phyloP scores from a whole-genome alignment of 2,888 invertebrate species.

The Epistrophe eligans region DNA sequence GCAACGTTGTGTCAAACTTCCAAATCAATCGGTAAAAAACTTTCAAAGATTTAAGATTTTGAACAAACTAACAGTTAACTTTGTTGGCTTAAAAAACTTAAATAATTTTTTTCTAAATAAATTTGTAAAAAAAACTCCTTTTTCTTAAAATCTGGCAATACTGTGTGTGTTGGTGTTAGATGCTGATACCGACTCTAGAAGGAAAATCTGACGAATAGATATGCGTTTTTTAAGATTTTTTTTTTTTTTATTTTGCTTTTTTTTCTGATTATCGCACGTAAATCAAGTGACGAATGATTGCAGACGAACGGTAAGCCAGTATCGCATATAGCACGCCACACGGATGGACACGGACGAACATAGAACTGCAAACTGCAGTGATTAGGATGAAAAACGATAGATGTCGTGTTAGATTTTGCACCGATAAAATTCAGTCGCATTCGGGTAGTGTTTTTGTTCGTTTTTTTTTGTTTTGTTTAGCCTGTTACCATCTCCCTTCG shows the following conservation, averaged over 20 bases:
- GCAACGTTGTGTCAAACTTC: too few relatives aligned
- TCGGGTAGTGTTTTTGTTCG: slow-evolving; percentile 45
- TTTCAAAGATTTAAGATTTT: too few relatives aligned
- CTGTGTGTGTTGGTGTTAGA: slow-evolving; percentile 33
- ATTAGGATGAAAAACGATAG: slow-evolving; percentile 76
- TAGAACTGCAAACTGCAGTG: slow-evolving; percentile 54
- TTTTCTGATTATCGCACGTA: slow-evolving; percentile 74
- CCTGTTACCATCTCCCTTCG: slow-evolving; percentile 59
- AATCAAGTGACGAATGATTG: slow-evolving; percentile 76
- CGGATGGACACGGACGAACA: slow-evolving; percentile 33
- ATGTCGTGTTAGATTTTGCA: slow-evolving; percentile 76
- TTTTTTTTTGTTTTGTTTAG: slow-evolving; percentile 14
- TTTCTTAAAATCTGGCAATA: background rate
- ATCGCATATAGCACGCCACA: slow-evolving; percentile 70
- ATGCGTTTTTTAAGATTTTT: slow-evolving; percentile 61
- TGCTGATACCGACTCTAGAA: slow-evolving; percentile 53
- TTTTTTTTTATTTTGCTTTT: slow-evolving; percentile 27
- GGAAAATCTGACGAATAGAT: slow-evolving; percentile 72
- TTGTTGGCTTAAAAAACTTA: too few relatives aligned
- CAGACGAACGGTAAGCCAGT: slow-evolving; percentile 72
- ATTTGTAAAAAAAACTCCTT: background rate
- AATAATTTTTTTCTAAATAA: too few relatives aligned
- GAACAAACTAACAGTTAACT: too few relatives aligned
- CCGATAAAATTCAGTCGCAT: slow-evolving; percentile 75
- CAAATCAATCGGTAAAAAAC: too few relatives aligned